Base-by-base conservation (phyloP, 1,140 invertebrate species). In the Polypedilum pembai region DNA sequence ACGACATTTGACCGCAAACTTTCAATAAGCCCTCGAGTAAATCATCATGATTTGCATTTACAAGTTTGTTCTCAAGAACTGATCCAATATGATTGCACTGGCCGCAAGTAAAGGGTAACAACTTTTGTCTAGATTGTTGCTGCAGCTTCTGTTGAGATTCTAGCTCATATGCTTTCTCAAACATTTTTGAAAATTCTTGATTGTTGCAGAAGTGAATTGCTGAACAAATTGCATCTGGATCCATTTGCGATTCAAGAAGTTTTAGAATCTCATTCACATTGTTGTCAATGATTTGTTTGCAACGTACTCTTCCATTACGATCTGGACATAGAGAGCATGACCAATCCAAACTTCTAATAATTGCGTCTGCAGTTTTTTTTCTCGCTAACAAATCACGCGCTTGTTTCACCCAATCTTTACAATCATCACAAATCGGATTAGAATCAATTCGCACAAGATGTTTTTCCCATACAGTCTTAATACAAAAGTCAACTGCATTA, bases 191-290 rank as follows among this genome's bases (percentile, higher is more conserved):
- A 76, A 94, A 89, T 74, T 82, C 81, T 40, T 83, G 86, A 80
- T 88, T 93, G 80, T 95, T 94, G 78, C 94, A 97, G 10, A 96
- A 86, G 40, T 94, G 94, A 76, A 94, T 92, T 4, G 94, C 91
- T 0, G 91, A 88, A 81, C 94, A 96, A 73, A 96, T 93, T 24
- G 88, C 40, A 24, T 75, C 15, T 2, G 92, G 92, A 84, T 94
- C 90, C 93, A 95, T 94, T 81, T 94, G 85, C 0, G 92, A 94
- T 2, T 92, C 88, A 40, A 95, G 81, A 12, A 92, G 92, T 79
- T 96, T 94, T 45, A 96, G 87, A 66, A 97, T 80, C 79, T 96
- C 92, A 0, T 93, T 92, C 74, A 94, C 89, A 81, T 93, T 95
- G 76, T 95, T 86, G 81, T 96, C 93, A 0, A 90, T 91, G 33